Evolutionary conservation across 2,888 invertebrate species (phyloP), one percentile per base, ranked within the genome.

Genomic region (Megalurothrips usitatus): DNA sequence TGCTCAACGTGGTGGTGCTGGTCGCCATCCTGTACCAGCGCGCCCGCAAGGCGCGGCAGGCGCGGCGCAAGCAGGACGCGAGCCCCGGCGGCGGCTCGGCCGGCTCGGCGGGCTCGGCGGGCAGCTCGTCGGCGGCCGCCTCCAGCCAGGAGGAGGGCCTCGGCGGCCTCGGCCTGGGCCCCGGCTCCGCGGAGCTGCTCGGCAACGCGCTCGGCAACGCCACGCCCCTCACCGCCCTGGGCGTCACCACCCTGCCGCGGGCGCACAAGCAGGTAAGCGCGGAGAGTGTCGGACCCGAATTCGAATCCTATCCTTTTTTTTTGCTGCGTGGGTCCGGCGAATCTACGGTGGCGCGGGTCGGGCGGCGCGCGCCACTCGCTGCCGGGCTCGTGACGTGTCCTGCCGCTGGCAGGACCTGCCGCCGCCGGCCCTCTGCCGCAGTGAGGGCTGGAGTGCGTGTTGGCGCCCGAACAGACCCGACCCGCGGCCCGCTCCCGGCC

Each of bases 1-100:
- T 75, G 26, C 68, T 75, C 68, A 75, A 75, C 68, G 68, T 75
- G 68, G 23, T 75, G 68, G 68, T 75, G 68, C 68, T 75, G 68
- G 68, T 26, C 68, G 68, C 68, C 68, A 75, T 75, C 68, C 68
- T 75, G 68, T 75, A 75, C 68, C 68, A 75, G 68, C 68, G 68
- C 68, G 68, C 68, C 23, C 68, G 26, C 68, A 75, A 26, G 68
- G 68, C 68, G 11, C 68, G 68, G 26, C 58, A 58, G 58, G 58
- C 58, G 12, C 68, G 68, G 26, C 68, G 68, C 68, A 75, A 75
- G 68, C 23, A 23, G 23, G 68, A 75, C 23, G 23, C 23, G 10
- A 75, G 68, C 26, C 68, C 68, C 26, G 68, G 68, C 23, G 26
- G 68, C 68, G 26, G 68, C 68, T n/a, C 68, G 68, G 23, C 68